Evolutionary conservation across 2,888 invertebrate genomes (phyloP), one percentile per base, ranked within the genome.

Genomic region (Epistrophe grossulariae): DNA sequence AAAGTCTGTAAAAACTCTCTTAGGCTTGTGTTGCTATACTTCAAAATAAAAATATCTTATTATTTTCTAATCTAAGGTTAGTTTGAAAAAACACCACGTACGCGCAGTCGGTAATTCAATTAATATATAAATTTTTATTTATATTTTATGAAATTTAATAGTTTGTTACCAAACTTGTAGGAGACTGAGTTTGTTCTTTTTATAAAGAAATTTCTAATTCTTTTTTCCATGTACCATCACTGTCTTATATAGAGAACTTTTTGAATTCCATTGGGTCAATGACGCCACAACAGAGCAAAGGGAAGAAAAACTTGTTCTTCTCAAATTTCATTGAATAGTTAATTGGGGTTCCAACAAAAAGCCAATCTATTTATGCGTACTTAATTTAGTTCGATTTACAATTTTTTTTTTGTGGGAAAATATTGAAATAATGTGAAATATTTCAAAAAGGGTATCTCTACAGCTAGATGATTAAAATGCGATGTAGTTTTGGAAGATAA

Each of bases 301-400:
- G 50, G 57, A 64, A 59, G 10, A 35, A 77, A n/a, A 72, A 59
- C 66, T 66, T 71, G 31, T 84, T 74, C 70, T 74, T 43, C 59
- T 50, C 31, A 43, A 52, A 74, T 62, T 57, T 60, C 48, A 19
- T 70, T 62, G 62, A 81, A 81, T 70, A 70, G 60, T 43, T 80
- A 80, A 72, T 83, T 83, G 82, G 82, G 78, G 78, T 78, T 78
- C 78, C 50, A 43, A 60, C 35, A 66, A n/a, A 70, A 70, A 78
- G 68, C 79, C 72, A 83, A 79, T 83, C 68, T 79, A 73, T 70
- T 43, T 83, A 66, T 72, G 71, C 31, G 62, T 81, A 38, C 35
- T 45, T 45, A 66, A 66, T 50, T 59, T n/a, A 45, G 45, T 76
- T 76, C 43, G 62, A 80, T 66, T 48, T 62, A 62, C 35, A 35